Evolutionary conservation across 2,888 invertebrate species (phyloP).

Genomic region (Xiphydria camelus): DNA sequence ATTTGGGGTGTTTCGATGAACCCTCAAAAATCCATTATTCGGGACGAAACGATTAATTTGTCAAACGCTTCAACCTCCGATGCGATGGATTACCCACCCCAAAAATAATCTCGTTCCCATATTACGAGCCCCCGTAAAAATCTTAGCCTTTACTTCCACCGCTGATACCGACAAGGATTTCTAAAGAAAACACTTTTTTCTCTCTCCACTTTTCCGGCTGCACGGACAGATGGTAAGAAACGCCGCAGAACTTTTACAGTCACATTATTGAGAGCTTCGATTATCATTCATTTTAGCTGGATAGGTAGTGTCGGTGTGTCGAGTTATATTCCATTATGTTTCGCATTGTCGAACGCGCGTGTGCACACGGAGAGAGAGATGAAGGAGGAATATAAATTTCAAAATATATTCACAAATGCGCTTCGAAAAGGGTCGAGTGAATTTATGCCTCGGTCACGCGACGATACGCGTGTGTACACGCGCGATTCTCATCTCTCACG

Average conservation of each 20-base stretch:
- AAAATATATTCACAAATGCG: neutral
- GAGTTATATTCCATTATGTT: conserved; percentile 25
- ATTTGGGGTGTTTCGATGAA: too few relatives aligned
- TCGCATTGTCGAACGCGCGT: neutral
- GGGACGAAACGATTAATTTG: too few relatives aligned
- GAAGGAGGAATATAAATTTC: too few relatives aligned
- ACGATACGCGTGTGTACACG: neutral
- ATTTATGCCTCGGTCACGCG: neutral
- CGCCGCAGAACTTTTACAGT: conserved; percentile 16
- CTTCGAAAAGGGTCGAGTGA: neutral
- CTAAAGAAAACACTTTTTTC: conserved; percentile 13
- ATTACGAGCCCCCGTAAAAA: too few relatives aligned
- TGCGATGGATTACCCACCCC: too few relatives aligned
- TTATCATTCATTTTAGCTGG: conserved; percentile 37
- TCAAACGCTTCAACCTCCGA: too few relatives aligned
- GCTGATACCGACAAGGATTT: too few relatives aligned
- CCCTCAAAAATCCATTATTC: too few relatives aligned
- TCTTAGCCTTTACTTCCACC: too few relatives aligned
- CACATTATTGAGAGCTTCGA: conserved; percentile 50
- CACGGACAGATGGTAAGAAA: conserved; percentile 58
- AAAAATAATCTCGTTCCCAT: too few relatives aligned
- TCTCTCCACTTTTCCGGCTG: conserved; percentile 41
- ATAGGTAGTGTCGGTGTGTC: conserved; percentile 47
- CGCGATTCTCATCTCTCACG: too few relatives aligned
- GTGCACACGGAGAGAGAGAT: too few relatives aligned